phyloP scores from a whole-genome alignment of 2,888 invertebrate species.

The Andrena haemorrhoa region DNA sequence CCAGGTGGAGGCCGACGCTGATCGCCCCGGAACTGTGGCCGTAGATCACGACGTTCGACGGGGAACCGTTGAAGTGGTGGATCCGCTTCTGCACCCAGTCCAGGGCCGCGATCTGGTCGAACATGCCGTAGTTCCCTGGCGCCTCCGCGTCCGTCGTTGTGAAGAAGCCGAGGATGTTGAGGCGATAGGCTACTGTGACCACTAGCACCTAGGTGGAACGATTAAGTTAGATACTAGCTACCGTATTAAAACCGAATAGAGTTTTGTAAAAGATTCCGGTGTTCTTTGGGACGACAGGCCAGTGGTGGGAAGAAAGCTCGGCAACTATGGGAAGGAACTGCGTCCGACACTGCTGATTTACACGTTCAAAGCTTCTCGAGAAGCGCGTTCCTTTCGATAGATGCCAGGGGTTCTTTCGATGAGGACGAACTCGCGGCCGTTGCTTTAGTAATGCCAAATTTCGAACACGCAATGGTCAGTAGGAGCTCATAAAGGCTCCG shows the following conservation, averaged over 20 bases:
- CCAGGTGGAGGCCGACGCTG: conserved; percentile 91
- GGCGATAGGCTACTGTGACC: conserved; percentile 91
- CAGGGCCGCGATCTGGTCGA: conserved; percentile 93
- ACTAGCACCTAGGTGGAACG: conserved; percentile 87
- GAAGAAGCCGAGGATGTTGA: conserved; percentile 94
- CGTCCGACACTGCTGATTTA: neutral
- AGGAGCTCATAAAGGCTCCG: conserved; percentile 9
- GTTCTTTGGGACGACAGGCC: neutral
- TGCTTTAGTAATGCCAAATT: neutral
- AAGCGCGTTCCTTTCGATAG: neutral
- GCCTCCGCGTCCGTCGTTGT: conserved; percentile 92
- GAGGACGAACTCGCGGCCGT: neutral
- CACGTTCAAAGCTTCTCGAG: neutral
- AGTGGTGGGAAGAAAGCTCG: neutral
- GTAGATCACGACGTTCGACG: conserved; percentile 91
- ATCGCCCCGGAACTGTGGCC: conserved; percentile 93
- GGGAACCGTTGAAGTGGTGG: conserved; percentile 90
- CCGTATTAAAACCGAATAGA: conserved; percentile 1
- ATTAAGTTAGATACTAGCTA: conserved; percentile 13
- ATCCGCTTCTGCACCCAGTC: conserved; percentile 93
- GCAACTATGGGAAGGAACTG: neutral
- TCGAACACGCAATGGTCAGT: neutral
- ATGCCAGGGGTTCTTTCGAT: neutral
- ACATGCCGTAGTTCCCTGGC: conserved; percentile 92
- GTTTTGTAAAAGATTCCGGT: conserved; percentile 1